phyloP scores from a whole-genome alignment of 2,113 vertebrate genomes.

The Bujurquina vittata region DNA sequence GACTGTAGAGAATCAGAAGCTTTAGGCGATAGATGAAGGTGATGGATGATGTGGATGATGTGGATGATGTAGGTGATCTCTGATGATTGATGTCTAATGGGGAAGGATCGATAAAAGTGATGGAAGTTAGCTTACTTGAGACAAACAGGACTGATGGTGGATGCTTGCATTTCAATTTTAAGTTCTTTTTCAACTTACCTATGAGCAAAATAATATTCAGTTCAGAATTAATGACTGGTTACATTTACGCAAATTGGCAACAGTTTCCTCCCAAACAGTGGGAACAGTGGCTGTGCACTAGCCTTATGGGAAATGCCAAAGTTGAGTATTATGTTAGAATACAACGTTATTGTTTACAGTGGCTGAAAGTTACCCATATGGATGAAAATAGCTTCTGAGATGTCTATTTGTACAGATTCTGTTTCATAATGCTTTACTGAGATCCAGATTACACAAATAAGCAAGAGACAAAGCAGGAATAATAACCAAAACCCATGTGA shows the following conservation, averaged over 20 bases:
- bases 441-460: constrained; percentile 78
- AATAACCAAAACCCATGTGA: constrained; percentile 80
- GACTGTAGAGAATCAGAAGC: constrained; percentile 6
- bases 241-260: constrained; percentile 44
- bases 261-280: constrained; percentile 57
- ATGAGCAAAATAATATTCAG: neutral
- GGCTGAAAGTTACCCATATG: constrained; percentile 78
- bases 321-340: constrained; percentile 74
- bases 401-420: constrained; percentile 84
- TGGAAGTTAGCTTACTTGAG: constrained; percentile 12
- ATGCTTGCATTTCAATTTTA: constrained; percentile 1
- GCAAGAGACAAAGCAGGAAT: constrained; percentile 77
- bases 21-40: constrained; percentile 21
- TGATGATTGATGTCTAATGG: constrained; percentile 15
- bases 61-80: constrained; percentile 28
- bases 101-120: constrained; percentile 5
- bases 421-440: constrained; percentile 81
- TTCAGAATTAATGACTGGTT: neutral
- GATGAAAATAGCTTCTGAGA: constrained; percentile 78
- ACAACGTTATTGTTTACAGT: constrained; percentile 85
- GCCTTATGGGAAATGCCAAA: constrained; percentile 80
- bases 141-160: neutral
- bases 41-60: constrained; percentile 30
- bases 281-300: constrained; percentile 70
- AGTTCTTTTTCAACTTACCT: neutral